Conservation (phyloP, 2,113 vertebrate genomes). For the Phrynosoma platyrhinos region DNA sequence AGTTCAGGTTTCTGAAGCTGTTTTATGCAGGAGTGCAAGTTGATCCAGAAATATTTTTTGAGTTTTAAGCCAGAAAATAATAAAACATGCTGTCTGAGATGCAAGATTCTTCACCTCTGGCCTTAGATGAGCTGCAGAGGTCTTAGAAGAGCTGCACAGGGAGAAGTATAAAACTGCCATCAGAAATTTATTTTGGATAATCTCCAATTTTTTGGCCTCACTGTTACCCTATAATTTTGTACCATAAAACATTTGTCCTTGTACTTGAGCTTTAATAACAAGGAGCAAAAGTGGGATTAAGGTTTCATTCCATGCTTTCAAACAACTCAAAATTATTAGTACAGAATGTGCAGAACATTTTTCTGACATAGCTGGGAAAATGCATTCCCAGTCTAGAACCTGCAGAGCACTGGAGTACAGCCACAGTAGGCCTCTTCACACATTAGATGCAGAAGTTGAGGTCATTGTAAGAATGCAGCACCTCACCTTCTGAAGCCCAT, state of each 20-base stretch:
- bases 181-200: constrained; percentile 18
- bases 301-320: background rate
- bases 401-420: background rate
- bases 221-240: background rate
- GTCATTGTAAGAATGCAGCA: too few species aligned
- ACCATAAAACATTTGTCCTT: constrained; percentile 20
- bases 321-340: background rate
- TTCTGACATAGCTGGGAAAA: background rate
- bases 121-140: background rate
- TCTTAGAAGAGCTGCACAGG: background rate
- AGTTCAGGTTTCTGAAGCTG: background rate
- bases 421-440: background rate
- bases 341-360: background rate
- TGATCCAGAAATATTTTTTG: background rate
- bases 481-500: background rate
- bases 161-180: constrained; percentile 11
- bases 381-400: background rate
- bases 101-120: background rate
- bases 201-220: constrained; percentile 10
- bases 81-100: background rate
- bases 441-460: background rate
- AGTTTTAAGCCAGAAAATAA: background rate
- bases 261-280: constrained; percentile 18
- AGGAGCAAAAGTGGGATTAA: constrained; percentile 1
- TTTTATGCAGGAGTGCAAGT: background rate